Evolutionary conservation across 1,140 invertebrate species (phyloP).

Genomic region (Arctopsyche grandis): DNA sequence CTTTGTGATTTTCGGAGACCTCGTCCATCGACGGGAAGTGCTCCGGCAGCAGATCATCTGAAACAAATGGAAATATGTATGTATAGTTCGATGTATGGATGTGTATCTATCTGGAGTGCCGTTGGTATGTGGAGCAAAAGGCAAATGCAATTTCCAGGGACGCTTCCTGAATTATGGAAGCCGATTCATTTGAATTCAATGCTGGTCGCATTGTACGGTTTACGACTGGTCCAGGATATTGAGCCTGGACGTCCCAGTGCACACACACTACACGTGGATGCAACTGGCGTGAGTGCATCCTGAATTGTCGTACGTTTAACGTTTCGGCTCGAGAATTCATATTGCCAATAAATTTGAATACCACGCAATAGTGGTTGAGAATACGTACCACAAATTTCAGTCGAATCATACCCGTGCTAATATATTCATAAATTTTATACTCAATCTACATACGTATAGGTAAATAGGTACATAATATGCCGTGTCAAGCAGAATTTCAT

Average conservation of each 20-base stretch:
- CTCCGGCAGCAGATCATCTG: conserved; percentile 58
- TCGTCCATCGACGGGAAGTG: conserved; percentile 55
- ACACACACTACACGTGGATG: background rate
- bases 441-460: too few relatives aligned
- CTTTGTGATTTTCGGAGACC: conserved; percentile 58
- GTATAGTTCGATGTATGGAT: too few relatives aligned
- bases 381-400: too few relatives aligned
- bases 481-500: too few relatives aligned
- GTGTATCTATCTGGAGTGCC: too few relatives aligned
- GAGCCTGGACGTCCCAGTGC: background rate
- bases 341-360: background rate
- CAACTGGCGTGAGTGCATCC: background rate
- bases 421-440: too few relatives aligned
- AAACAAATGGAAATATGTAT: conserved; percentile 46
- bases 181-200: conserved; percentile 11
- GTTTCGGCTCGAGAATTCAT: background rate
- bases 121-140: background rate
- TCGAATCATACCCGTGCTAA: too few relatives aligned
- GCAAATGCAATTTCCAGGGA: background rate
- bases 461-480: too few relatives aligned
- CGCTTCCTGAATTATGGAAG: conserved; percentile 15
- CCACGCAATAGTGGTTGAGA: too few relatives aligned
- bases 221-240: background rate
- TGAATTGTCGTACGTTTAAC: background rate
- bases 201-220: background rate